Percentiles rank a stretch among this genome's conserved stretches.
phyloP scores from a whole-genome alignment of 2,113 vertebrate species.

The Pongo pygmaeus region DNA sequence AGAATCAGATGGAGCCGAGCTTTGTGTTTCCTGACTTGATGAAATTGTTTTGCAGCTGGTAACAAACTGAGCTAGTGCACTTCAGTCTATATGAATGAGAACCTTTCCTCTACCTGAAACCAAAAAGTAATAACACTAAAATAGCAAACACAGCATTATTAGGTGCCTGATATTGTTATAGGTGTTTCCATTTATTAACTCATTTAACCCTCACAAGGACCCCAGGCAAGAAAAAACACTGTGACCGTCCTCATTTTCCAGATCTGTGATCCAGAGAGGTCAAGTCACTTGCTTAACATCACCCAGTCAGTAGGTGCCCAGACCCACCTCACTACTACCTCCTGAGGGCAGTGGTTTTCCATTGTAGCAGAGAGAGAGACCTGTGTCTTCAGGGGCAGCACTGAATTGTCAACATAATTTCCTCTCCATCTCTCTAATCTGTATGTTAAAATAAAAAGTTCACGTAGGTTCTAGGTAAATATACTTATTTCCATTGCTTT shows the following conservation, averaged over 20 bases:
- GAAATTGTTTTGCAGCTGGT: not conserved
- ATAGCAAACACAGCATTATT: not conserved
- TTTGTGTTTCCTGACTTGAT: not conserved
- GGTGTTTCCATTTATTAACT: not conserved
- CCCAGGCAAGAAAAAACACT: not conserved
- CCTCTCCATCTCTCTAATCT: not conserved
- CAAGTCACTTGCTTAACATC: not conserved
- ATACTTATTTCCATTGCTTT: not conserved
- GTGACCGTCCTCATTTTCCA: not conserved
- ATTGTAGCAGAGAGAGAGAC: not conserved
- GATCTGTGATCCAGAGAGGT: not conserved
- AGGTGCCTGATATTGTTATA: rapidly evolving
- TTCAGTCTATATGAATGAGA: not conserved
- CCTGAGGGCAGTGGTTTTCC: too few species aligned
- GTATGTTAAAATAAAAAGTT: not conserved
- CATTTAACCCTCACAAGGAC: too few species aligned
- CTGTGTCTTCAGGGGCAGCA: not conserved
- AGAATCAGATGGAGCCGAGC: rapidly evolving
- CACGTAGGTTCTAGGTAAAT: not conserved
- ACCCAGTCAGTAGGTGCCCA: rapidly evolving
- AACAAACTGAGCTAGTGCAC: rapidly evolving
- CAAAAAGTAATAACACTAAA: too few species aligned
- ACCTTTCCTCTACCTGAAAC: not conserved
- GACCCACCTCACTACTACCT: not conserved
- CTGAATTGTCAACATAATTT: not conserved